Conservation (phyloP, 2,888 invertebrate species). For the Protophormia terraenovae region DNA sequence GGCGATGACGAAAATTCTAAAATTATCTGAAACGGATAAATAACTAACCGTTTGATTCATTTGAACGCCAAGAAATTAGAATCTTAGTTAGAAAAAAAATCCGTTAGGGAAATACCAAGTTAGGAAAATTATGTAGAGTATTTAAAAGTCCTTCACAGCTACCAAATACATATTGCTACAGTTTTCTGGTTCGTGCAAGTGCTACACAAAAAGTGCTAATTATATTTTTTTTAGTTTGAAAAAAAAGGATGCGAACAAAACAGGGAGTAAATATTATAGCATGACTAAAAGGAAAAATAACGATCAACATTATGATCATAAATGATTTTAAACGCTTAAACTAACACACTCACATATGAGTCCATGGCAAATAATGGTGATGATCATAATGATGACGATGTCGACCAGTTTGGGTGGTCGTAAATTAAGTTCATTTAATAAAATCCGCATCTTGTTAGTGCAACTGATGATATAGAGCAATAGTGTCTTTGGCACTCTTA, state of each 20-base stretch:
- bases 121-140: not conserved
- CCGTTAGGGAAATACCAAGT: too few relatives aligned
- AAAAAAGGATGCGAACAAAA: slow-evolving; percentile 25
- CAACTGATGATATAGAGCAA: slow-evolving; percentile 43
- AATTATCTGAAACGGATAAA: too few relatives aligned
- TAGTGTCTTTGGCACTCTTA: slow-evolving; percentile 23
- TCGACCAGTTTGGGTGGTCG: slow-evolving; percentile 68
- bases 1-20: too few relatives aligned
- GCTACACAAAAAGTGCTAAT: slow-evolving; percentile 29
- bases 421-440: slow-evolving; percentile 65
- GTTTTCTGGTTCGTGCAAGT: not conserved
- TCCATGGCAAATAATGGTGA: not conserved
- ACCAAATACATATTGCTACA: not conserved
- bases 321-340: not conserved
- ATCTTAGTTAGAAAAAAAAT: too few relatives aligned
- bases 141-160: not conserved
- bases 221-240: slow-evolving; percentile 23
- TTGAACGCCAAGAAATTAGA: too few relatives aligned
- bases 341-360: not conserved
- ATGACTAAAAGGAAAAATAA: not conserved
- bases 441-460: slow-evolving; percentile 63
- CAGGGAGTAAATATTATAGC: not conserved
- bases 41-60: too few relatives aligned
- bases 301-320: slow-evolving; percentile 5
- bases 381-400: not conserved